Base-by-base conservation (phyloP, 2,113 vertebrate species). In the Apodemus sylvaticus region DNA sequence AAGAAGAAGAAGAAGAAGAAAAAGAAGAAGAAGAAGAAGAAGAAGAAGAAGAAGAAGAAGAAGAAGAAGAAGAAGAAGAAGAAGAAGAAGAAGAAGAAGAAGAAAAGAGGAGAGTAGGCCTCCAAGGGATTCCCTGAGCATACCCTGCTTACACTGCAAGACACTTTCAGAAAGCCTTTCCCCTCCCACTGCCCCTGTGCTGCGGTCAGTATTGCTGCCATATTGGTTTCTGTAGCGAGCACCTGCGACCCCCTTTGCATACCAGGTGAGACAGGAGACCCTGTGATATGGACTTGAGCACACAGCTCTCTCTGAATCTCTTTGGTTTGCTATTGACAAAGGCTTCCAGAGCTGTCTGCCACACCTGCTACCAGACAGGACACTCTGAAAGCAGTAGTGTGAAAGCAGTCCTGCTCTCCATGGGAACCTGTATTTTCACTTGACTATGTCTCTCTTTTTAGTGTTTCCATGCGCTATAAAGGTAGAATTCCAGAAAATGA, bases 171-270 rank as follows among this genome's bases (percentile, higher is more conserved):
- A 51, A 11, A 55, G 36, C 42, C 5, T 89, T 34, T 22, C 3
- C 53, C 4, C 34, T 1, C 34, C 17, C 24, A 4, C 16, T 26
- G 26, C 8, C 10, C 66, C 58, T 89, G 31, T 9, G 22, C 13
- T 51, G 19, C 1, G 0, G 66, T 24, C 31, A 68, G 13, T 4
- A 34, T 1, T 68, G 36, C 13, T 0, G 9, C 3, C 36, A 31
- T 14, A 13, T 60, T 53, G 8, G 29, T 68, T 74, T 34, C 19
- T 70, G 78, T 31, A 39, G 42, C 58, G 48, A 26, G 13, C 45
- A 79, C 2, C 3, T 0, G n/a, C 13, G 53, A 10, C 26, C 39
- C 66, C 48, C 42, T 70, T n/a, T 31, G 8, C 14, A 9, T 86
- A 22, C 11, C 7, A 3, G 76, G 20, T 9, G 45, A 76, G 76